phyloP scores from a whole-genome alignment of 1,140 invertebrate species.

The Bombus cullumanus region DNA sequence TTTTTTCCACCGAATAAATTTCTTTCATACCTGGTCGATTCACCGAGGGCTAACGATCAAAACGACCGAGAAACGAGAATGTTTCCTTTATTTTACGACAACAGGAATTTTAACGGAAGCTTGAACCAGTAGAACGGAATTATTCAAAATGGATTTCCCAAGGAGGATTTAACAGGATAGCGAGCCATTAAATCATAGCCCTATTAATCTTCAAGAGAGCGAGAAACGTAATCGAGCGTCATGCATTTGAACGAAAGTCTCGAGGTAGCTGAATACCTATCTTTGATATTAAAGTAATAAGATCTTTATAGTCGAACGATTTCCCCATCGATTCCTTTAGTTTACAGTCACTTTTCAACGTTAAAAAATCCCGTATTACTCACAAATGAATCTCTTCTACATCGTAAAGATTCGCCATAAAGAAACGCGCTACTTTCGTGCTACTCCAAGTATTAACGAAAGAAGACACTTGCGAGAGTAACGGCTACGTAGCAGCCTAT shows the following conservation, averaged over 20 bases:
- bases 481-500: constrained; percentile 8
- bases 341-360: background rate
- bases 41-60: background rate
- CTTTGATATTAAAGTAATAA: constrained; percentile 35
- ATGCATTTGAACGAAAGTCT: constrained; percentile 20
- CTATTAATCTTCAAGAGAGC: constrained; percentile 46
- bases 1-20: background rate
- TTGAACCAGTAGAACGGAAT: background rate
- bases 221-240: constrained; percentile 38
- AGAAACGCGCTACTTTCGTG: background rate
- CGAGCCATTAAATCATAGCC: constrained; percentile 43
- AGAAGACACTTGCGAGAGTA: constrained; percentile 9
- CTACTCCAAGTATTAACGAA: background rate
- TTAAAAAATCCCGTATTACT: background rate
- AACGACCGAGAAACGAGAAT: background rate
- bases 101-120: background rate
- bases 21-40: background rate
- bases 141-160: constrained; percentile 26
- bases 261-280: constrained; percentile 15
- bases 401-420: background rate
- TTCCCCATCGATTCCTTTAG: background rate
- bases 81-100: constrained; percentile 26
- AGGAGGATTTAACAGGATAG: constrained; percentile 24
- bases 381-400: background rate
- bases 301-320: constrained; percentile 13